These are phyloP conservation scores for Lagopus leucura DNA, from an alignment of 2,113 vertebrate species.

Conservation along the genomic window DNA sequence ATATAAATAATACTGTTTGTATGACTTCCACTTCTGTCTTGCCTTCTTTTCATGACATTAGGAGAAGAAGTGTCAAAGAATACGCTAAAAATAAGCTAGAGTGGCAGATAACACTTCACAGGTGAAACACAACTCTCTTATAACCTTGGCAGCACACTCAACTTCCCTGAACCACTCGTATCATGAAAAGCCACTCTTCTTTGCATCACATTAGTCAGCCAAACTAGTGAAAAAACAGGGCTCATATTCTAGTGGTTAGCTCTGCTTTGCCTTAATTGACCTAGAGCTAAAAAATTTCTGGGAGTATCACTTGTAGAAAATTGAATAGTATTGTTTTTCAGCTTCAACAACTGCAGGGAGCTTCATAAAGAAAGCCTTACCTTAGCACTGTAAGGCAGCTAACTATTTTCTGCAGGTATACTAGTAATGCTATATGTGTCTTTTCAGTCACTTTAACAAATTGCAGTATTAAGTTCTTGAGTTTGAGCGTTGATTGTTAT, in stretches of 20 bases:
- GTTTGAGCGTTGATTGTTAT: not conserved
- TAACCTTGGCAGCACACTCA: not conserved
- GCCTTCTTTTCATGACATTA: not conserved
- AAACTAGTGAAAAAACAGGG: not conserved
- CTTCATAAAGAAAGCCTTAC: not conserved
- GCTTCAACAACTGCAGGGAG: not conserved
- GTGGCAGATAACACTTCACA: conserved; percentile 1
- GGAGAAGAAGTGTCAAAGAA: not conserved
- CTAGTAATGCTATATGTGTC: not conserved
- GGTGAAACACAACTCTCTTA: conserved; percentile 20
- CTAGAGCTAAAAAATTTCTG: not conserved
- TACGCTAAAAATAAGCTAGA: not conserved
- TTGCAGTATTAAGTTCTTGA: not conserved
- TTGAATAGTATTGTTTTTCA: not conserved
- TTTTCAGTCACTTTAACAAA: not conserved
- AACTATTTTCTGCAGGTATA: not conserved
- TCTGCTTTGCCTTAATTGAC: not conserved
- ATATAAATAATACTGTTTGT: not conserved
- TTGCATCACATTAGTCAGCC: not conserved
- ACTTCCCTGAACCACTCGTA: not conserved
- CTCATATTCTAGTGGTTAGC: rapidly evolving
- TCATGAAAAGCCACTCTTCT: not conserved
- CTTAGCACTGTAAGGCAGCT: not conserved
- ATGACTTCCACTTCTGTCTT: not conserved
- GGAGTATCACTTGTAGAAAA: not conserved